Evolutionary conservation across 1,140 invertebrate species (phyloP).

Genomic region (Drosophila equinoxialis): DNA sequence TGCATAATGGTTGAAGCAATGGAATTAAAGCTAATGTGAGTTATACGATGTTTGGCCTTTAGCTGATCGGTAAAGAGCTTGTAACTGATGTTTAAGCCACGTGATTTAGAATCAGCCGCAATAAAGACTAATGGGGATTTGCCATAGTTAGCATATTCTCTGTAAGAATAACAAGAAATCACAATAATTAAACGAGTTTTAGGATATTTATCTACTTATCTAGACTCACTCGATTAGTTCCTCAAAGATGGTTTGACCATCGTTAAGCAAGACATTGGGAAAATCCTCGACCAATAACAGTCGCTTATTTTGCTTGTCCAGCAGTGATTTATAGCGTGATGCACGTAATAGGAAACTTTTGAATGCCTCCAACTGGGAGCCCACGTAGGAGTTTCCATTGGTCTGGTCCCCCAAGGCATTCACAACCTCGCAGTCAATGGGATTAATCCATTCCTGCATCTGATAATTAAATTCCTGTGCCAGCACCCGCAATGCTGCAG

Average conservation of each 20-base stretch:
- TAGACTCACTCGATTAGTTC: conserved; percentile 86
- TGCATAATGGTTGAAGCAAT: conserved; percentile 87
- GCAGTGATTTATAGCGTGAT: conserved; percentile 87
- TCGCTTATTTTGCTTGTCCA: conserved; percentile 84
- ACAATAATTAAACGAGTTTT: not conserved
- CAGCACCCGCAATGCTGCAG: conserved; percentile 85
- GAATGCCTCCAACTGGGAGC: conserved; percentile 87
- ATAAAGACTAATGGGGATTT: conserved; percentile 89
- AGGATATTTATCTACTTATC: too few species aligned
- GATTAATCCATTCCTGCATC: conserved; percentile 89
- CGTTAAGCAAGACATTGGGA: conserved; percentile 87
- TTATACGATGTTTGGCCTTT: conserved; percentile 85
- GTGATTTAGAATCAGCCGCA: conserved; percentile 86
- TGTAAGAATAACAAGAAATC: conserved; percentile 76
- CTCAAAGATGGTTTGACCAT: conserved; percentile 85
- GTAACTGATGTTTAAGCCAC: conserved; percentile 85
- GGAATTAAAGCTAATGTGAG: conserved; percentile 88
- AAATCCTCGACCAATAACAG: conserved; percentile 89
- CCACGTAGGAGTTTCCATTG: conserved; percentile 77
- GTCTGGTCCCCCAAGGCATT: conserved; percentile 58
- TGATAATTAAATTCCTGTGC: conserved; percentile 85
- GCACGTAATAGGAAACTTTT: conserved; percentile 87
- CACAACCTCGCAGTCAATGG: conserved; percentile 85
- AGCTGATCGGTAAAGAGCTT: conserved; percentile 87
- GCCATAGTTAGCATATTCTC: conserved; percentile 86